These are phyloP conservation scores for Enteromius argenteus DNA, from an alignment of 2,797 vertebrate genomes.

Conservation along the genomic window DNA sequence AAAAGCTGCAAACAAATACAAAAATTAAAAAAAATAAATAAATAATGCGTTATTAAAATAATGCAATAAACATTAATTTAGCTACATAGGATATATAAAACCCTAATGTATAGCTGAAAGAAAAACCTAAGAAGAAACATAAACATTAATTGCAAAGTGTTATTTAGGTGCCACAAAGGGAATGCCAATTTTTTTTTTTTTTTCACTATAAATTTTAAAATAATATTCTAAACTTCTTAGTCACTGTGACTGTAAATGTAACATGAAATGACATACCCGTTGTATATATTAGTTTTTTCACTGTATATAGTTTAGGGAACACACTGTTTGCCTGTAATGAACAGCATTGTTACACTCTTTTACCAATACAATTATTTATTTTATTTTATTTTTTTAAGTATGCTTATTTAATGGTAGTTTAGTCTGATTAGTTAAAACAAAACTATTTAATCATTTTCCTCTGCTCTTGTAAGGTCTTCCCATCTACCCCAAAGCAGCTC, in stretches of 20 bases:
- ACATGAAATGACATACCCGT: background rate
- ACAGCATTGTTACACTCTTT: background rate
- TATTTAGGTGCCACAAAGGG: background rate
- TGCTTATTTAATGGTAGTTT: background rate
- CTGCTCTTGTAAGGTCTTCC: background rate
- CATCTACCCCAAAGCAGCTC: background rate
- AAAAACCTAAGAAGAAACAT: background rate
- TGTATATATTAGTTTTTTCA: background rate
- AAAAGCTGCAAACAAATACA: background rate
- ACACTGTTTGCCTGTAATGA: background rate
- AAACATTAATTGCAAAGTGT: background rate
- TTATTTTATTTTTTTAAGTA: background rate
- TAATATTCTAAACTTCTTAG: background rate
- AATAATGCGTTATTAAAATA: background rate
- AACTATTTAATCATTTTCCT: background rate
- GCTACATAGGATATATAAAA: background rate
- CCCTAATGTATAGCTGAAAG: background rate
- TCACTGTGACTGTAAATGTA: background rate
- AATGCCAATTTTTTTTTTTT: background rate
- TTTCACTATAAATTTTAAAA: background rate
- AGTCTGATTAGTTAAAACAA: background rate
- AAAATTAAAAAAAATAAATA: too few relatives aligned
- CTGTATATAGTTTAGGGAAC: background rate
- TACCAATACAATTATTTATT: background rate
- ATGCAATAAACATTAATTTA: background rate